Conservation (phyloP, 2,888 invertebrate genomes). For the Ochlodes sylvanus region DNA sequence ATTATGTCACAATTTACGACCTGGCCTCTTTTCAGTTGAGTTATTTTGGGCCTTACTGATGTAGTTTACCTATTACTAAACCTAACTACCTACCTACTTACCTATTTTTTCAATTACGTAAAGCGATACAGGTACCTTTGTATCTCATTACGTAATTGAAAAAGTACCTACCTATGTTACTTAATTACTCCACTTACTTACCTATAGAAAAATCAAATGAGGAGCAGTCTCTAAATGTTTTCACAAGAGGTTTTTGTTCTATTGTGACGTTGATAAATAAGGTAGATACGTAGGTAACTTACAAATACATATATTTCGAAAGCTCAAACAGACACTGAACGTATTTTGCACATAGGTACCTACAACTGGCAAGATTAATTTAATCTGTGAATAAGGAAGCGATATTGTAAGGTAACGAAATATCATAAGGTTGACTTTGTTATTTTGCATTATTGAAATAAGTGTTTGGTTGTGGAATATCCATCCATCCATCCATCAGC, state of each 20-base stretch:
- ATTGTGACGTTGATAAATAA: constrained; percentile 1
- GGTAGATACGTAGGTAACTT: neutral
- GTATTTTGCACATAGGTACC: constrained; percentile 22
- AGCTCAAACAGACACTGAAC: constrained; percentile 3
- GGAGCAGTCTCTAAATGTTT: constrained; percentile 2
- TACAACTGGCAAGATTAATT: constrained; percentile 14
- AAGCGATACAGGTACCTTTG: too few relatives aligned
- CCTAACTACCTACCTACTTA: too few relatives aligned
- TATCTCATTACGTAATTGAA: too few relatives aligned
- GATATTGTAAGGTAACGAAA: constrained; percentile 7
- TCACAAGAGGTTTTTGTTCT: constrained; percentile 20
- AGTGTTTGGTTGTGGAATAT: neutral
- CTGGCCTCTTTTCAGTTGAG: too few relatives aligned
- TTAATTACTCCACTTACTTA: neutral
- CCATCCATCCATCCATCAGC: too few relatives aligned
- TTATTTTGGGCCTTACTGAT: too few relatives aligned
- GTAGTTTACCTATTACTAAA: too few relatives aligned
- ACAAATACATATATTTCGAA: constrained; percentile 5
- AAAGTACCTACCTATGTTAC: too few relatives aligned
- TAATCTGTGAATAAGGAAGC: constrained; percentile 21
- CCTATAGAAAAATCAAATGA: neutral
- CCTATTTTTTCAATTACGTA: too few relatives aligned
- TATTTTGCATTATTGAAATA: constrained; percentile 14
- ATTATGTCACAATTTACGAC: too few relatives aligned
- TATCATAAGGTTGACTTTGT: constrained; percentile 11